Evolutionary conservation across 2,113 vertebrate genomes (phyloP), one percentile per base, ranked within the genome.

Genomic region (Stegastes partitus): DNA sequence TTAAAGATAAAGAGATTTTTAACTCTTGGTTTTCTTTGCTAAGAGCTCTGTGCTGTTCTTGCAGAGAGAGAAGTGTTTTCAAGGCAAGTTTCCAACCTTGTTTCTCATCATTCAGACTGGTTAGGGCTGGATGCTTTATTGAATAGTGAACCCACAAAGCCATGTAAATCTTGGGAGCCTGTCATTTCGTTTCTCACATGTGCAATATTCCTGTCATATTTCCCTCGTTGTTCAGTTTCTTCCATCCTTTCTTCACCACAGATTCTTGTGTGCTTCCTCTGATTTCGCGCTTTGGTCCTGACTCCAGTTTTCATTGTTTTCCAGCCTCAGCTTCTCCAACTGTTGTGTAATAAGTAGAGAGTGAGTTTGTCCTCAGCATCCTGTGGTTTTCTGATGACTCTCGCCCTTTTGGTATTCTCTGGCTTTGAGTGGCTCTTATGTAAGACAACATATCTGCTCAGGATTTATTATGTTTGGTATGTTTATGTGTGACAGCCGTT

Each of bases 261-360:
- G 37, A 7, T 1, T 18, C 34, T n/a, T 11, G 59, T 10, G 14
- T 18, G 22, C 4, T 44, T 58, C 23, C 18, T 3, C 23, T 77
- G 8, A 0, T 47, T 8, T 55, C 39, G 6, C 31, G 31, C 31
- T 9, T 34, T 34, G 31, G 8, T 34, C 31, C 45, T 37, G 62
- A 15, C 42, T 56, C 2, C 51, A 10, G 11, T 58, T 22, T 3
- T 77, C 44, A 34, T 34, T 79, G 70, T 79, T 79, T 58, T 57
- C 57, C 63, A 62, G 68, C 8, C 31, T 1, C 31, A 9, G 31
- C 8, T 34, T 34, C 31, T 66, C 64, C 22, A 11, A 14, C 23
- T 16, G 72, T 86, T 86, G 84, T 73, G 68, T 65, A 73, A 80
- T 15, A 8, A 64, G 62, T n/a, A 16, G 14, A 34, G 31, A 67